Conservation (phyloP, 1,140 invertebrate species). For the Eriocheir sinensis region DNA sequence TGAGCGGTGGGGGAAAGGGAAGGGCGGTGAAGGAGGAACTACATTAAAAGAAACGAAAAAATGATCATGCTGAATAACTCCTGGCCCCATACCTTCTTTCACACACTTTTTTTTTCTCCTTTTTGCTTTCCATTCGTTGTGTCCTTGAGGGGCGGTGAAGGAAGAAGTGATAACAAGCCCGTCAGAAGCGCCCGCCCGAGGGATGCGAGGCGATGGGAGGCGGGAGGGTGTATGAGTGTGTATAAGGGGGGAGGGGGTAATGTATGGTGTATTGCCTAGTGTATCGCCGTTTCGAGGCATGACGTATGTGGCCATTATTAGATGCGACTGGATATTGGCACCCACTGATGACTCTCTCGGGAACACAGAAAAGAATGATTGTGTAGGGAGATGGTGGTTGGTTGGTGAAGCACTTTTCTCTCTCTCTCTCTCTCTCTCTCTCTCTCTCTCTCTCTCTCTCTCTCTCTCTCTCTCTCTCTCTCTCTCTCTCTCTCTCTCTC, state of each 20-base stretch:
- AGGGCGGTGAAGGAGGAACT: too few species aligned
- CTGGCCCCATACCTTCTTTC: too few species aligned
- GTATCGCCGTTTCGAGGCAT: background rate
- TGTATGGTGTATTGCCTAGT: background rate
- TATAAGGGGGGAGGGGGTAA: too few species aligned
- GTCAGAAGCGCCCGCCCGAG: background rate
- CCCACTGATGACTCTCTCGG: background rate
- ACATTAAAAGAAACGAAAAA: too few species aligned
- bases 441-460: too few species aligned
- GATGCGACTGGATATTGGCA: conserved; percentile 8
- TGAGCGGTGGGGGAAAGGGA: too few species aligned
- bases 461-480: background rate
- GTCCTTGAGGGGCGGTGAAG: background rate
- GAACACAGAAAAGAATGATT: background rate
- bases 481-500: background rate
- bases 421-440: too few species aligned
- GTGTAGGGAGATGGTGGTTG: background rate
- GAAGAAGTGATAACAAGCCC: background rate
- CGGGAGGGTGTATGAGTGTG: too few species aligned
- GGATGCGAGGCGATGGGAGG: too few species aligned
- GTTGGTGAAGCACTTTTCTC: background rate
- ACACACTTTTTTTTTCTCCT: too few species aligned
- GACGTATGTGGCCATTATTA: conserved; percentile 24
- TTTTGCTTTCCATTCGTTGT: background rate
- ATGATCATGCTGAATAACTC: too few species aligned